A percentile compares a stretch with the other conserved stretches of the same genome.
Conservation (phyloP, 2,113 vertebrate genomes). For the Sinosuthora webbiana region DNA sequence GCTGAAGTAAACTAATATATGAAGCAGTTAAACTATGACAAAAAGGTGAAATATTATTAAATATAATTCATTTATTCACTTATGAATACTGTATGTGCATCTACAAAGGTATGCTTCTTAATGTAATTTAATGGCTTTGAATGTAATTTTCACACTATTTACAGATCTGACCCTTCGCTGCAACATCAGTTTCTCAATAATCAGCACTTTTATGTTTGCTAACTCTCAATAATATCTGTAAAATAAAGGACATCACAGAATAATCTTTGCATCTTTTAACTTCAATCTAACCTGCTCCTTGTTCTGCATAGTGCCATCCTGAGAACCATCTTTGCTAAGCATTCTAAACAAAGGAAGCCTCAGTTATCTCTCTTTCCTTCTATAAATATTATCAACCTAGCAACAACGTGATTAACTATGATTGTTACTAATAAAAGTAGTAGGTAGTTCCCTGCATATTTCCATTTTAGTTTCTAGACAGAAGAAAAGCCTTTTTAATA, state of each 20-base stretch:
- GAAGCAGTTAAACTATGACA: constrained; percentile 47
- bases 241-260: constrained; percentile 31
- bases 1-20: background rate
- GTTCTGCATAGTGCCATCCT: background rate
- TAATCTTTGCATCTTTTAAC: constrained; percentile 7
- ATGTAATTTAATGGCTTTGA: constrained; percentile 54
- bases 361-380: constrained; percentile 10
- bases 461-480: constrained; percentile 33
- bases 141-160: constrained; percentile 60
- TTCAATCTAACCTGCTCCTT: background rate
- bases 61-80: constrained; percentile 66
- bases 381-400: constrained; percentile 50
- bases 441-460: constrained; percentile 48
- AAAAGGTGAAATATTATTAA: constrained; percentile 62
- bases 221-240: constrained; percentile 41
- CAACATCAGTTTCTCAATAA: constrained; percentile 39
- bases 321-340: background rate
- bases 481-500: constrained; percentile 24
- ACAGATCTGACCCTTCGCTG: constrained; percentile 42
- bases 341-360: constrained; percentile 32
- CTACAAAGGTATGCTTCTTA: constrained; percentile 50
- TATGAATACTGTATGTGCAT: constrained; percentile 65
- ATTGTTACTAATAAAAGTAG: constrained; percentile 50
- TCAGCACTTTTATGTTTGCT: constrained; percentile 59
- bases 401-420: constrained; percentile 47